Evolutionary conservation across 1,140 invertebrate genomes (phyloP), one percentile per base, ranked within the genome.

Genomic region (Atta cephalotes): DNA sequence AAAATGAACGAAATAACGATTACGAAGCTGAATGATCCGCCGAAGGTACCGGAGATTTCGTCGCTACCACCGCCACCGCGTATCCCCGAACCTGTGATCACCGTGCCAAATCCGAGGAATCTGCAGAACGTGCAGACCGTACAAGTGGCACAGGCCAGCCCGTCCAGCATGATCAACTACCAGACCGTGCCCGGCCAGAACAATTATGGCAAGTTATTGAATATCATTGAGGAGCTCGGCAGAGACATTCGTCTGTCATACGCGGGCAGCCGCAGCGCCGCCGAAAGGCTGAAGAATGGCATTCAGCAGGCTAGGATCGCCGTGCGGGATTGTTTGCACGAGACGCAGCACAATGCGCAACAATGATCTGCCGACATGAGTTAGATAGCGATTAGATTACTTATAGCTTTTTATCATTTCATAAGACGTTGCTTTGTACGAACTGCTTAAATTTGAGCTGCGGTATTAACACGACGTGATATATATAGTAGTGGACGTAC

Each of bases 191-290:
- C 95, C 77, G 95, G 95, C 35, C 95, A 95, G 78, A 94, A 94
- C 63, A 98, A 98, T 94, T 98, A 98, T 93, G 96, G 96, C 80
- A 97, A 98, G 88, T 92, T 98, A 70, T 92, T 98, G 85, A 96
- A 97, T 18, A 97, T 98, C n/a, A 97, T 98, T 82, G 97, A 98
- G 92, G 98, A 98, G 95, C 96, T 98, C 93, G 97, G 97, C 53
- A 96, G 97, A 92, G 98, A 98, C 90, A 97, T 98, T 91, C 95
- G 97, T 72, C 97, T 98, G 39, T 97, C 97, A 1, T 98, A 98
- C 92, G 96, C 97, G 45, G 97, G 97, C n/a, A 98, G 97, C 92
- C 97, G 97, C 91, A 97, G 96, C 79, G 97, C 97, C 21, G 96
- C 97, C 18, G 98, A 98, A 93, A 95, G 97, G 45, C 94, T 98